Evolutionary conservation across 2,113 vertebrate genomes (phyloP), one percentile per base, ranked within the genome.

Genomic region (Jaculus jaculus): DNA sequence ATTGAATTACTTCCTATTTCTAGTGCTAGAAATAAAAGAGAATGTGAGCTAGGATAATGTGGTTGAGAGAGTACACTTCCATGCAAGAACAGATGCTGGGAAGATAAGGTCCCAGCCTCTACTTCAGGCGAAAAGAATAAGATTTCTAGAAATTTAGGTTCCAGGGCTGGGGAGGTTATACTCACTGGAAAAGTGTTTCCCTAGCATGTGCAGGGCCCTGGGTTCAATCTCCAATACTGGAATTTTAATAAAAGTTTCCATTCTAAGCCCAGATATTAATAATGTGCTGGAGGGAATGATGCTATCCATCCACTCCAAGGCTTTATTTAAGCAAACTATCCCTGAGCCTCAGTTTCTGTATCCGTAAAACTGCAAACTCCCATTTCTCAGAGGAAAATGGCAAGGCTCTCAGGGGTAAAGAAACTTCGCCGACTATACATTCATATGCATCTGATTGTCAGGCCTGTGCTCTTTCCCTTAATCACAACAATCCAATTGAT

Each of bases 321-420:
- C n/a, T 78, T 89, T 74, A 11, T 28, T 89, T 78, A 61, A 34
- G 63, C n/a, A 82, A 65, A n/a, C 5, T 21, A 20, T 26, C 24
- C 17, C 47, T 47, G 58, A 92, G 51, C 54, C 65, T 96, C 69
- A n/a, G n/a, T 91, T 92, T 94, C 66, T 37, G 51, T 72, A 68
- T 80, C 65, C 94, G 42, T 34, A 79, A 85, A 74, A 32, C 37
- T 28, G 17, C 3, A 51, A 24, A 65, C 15, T 87, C 24, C 65
- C n/a, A 3, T 71, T 54, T 84, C 37, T 47, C 47, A 32, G 28
- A 81, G 72, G 61, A 75, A 30, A 58, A 74, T 39, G 47, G 18
- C 54, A 30, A 82, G 60, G 34, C 23, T n/a, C 81, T 37, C 16
- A 75, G 69, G 89, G 23, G 58, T 47, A 20, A 73, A 90, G 63